Conservation (phyloP, 2,888 invertebrate genomes). For the Morpho deidamia region DNA sequence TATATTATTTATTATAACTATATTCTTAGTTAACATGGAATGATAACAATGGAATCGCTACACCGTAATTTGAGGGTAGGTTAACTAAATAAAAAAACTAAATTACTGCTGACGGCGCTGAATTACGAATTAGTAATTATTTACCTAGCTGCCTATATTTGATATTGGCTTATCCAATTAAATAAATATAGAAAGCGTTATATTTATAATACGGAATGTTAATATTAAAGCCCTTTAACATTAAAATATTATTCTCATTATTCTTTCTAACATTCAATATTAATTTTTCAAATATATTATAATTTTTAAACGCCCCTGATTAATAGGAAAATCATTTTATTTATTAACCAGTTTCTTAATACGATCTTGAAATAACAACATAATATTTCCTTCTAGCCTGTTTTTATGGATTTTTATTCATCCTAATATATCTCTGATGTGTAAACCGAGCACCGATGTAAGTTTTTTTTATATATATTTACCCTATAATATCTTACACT, state of each 20-base stretch:
- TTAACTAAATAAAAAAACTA: slow-evolving; percentile 16
- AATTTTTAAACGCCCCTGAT: slow-evolving; percentile 6
- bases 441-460: slow-evolving; percentile 62
- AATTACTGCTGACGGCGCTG: slow-evolving; percentile 10
- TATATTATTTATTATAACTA: slow-evolving; percentile 26
- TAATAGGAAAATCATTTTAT: neutral
- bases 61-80: slow-evolving; percentile 21
- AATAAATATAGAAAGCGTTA: slow-evolving; percentile 26
- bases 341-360: slow-evolving; percentile 36
- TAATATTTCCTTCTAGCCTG: slow-evolving; percentile 39
- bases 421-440: slow-evolving; percentile 50
- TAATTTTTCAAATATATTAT: slow-evolving; percentile 12
- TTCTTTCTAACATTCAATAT: slow-evolving; percentile 17
- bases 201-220: slow-evolving; percentile 45
- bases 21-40: slow-evolving; percentile 31
- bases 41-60: slow-evolving; percentile 32
- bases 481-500: slow-evolving; percentile 43
- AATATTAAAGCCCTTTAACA: slow-evolving; percentile 44
- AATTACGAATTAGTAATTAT: slow-evolving; percentile 2
- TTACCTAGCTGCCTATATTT: slow-evolving; percentile 26
- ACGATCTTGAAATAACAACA: slow-evolving; percentile 48
- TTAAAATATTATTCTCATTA: slow-evolving; percentile 49
- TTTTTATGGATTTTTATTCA: slow-evolving; percentile 39
- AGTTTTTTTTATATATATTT: slow-evolving; percentile 44
- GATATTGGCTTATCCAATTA: slow-evolving; percentile 25